phyloP scores from a whole-genome alignment of 2,113 vertebrate species.

The Protobothrops mucrosquamatus region DNA sequence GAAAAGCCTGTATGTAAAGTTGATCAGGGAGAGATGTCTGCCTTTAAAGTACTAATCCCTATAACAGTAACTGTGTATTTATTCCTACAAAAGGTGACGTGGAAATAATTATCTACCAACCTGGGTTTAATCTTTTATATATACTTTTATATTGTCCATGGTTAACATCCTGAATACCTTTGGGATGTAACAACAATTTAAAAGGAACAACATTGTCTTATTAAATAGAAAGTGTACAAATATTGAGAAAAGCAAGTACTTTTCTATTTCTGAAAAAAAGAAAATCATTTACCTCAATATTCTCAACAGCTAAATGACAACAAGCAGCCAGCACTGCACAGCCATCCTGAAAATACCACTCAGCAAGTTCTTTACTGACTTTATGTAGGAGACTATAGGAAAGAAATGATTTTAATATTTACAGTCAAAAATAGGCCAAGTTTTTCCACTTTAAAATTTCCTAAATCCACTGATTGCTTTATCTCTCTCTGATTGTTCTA shows the following conservation, averaged over 20 bases:
- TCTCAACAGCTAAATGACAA: slow-evolving; percentile 89
- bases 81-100: background rate
- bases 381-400: slow-evolving; percentile 78
- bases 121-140: background rate
- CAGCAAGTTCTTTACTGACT: slow-evolving; percentile 86
- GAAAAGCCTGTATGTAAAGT: background rate
- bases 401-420: background rate
- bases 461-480: background rate
- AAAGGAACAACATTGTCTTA: background rate
- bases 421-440: background rate
- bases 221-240: background rate
- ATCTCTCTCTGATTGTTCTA: background rate
- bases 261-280: background rate
- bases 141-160: background rate
- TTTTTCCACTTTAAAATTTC: background rate
- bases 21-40: background rate
- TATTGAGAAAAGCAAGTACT: background rate
- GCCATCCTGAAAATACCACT: slow-evolving; percentile 94
- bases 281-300: slow-evolving; percentile 79
- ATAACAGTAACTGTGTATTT: background rate
- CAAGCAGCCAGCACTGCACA: slow-evolving; percentile 85
- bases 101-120: background rate
- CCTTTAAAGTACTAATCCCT: background rate
- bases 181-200: background rate
- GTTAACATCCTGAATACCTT: background rate